phyloP scores from a whole-genome alignment of 2,797 vertebrate genomes.

The Lacerta viridis region DNA sequence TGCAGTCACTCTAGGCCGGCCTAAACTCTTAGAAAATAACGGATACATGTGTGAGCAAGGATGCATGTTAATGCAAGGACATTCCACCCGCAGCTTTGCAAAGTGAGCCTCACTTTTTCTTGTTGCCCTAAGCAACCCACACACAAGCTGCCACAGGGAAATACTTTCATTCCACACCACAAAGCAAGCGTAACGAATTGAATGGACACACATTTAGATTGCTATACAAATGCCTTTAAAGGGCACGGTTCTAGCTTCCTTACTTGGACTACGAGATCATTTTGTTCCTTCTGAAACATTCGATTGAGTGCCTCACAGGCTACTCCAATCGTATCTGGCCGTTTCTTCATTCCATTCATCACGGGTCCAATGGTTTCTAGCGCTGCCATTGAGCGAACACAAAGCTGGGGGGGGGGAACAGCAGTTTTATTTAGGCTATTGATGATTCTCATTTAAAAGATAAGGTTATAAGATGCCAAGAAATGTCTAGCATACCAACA shows the following conservation, averaged over 20 bases:
- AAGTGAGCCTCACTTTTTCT: not conserved
- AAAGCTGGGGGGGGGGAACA: conserved; percentile 83
- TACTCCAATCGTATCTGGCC: conserved; percentile 91
- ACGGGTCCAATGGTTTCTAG: conserved; percentile 95
- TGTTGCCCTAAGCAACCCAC: not conserved
- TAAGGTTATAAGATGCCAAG: not conserved
- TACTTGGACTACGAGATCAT: conserved; percentile 96
- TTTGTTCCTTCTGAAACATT: conserved; percentile 99
- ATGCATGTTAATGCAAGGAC: too few relatives aligned
- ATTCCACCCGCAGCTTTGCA: not conserved
- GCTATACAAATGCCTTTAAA: not conserved
- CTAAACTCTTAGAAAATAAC: too few relatives aligned
- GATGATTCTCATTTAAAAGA: not conserved
- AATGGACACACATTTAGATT: not conserved
- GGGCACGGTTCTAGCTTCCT: not conserved
- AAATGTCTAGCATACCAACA: not conserved
- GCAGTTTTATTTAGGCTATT: not conserved
- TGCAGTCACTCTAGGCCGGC: too few relatives aligned
- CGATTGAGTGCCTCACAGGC: conserved; percentile 97
- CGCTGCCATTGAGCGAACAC: conserved; percentile 94
- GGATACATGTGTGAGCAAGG: too few relatives aligned
- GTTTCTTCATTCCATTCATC: conserved; percentile 94
- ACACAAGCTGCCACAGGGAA: not conserved
- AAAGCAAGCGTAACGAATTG: not conserved
- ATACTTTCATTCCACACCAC: not conserved